Percentiles rank a stretch among this genome's conserved stretches.
Evolutionary conservation across 1,140 invertebrate species (phyloP).

Genomic region (Rhagoletis pomonella): DNA sequence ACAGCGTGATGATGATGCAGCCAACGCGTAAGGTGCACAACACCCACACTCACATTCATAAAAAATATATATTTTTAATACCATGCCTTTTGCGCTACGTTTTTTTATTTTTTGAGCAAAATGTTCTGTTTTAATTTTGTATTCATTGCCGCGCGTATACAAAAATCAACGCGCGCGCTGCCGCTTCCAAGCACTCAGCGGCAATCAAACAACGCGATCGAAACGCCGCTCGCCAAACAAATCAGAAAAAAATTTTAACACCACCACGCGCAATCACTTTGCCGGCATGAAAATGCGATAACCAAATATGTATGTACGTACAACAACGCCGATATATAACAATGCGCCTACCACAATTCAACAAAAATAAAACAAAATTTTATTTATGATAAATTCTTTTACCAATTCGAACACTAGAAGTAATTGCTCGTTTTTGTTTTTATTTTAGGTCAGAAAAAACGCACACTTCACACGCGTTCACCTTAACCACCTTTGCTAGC

Average conservation of each 20-base stretch:
- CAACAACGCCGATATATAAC: not conserved
- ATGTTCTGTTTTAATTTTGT: not conserved
- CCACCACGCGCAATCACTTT: not conserved
- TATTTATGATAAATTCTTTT: not conserved
- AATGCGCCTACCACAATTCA: not conserved
- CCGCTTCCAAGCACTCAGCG: not conserved
- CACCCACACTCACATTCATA: not conserved
- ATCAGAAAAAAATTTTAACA: not conserved
- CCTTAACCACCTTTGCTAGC: not conserved
- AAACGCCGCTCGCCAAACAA: not conserved
- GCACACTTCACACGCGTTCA: slow-evolving; percentile 1
- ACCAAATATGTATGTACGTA: not conserved
- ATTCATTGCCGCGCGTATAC: not conserved
- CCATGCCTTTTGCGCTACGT: not conserved
- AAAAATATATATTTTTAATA: not conserved
- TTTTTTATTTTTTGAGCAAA: not conserved
- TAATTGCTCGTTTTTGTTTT: not conserved
- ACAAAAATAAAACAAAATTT: not conserved
- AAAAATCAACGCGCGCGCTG: not conserved
- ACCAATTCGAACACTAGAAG: not conserved
- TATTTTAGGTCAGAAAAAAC: not conserved
- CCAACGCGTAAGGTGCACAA: not conserved
- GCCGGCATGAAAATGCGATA: not conserved
- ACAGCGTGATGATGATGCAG: not conserved
- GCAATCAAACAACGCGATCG: not conserved